Base-by-base conservation (phyloP, 2,797 vertebrate species). In the Falco cherrug region DNA sequence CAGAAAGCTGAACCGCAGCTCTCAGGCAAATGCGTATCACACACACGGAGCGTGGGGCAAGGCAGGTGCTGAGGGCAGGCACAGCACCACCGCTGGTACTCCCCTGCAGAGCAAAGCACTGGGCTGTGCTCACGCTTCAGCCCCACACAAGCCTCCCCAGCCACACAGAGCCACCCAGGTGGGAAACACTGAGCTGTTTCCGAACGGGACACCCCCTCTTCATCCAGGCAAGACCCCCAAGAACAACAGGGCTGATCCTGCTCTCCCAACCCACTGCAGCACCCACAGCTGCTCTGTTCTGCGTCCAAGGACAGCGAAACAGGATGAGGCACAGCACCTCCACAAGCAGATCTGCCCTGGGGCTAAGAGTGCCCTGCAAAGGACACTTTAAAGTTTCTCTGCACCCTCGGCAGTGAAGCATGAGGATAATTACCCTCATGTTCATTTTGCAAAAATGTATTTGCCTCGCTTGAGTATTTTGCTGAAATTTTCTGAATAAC, bases 181-280 rank as follows among this genome's bases (percentile, higher is more conserved):
- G 41, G 54, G 67, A 69, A 43, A 73, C 35, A 22, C 11, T 8
- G 24, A 84, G 13, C 41, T 16, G 71, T 69, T 78, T 47, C 74
- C 21, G 14, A 50, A 12, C 2, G 1, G 11, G 33, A 51, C n/a
- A 37, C 16, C 35, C 16, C 0, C 31, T 35, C 57, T 7, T 25
- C 13, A 8, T 5, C 47, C 2, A 3, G 59, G 14, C 14, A 75
- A 69, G 53, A 39, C 4, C 6, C 29, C 16, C 20, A 50, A 0
- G 33, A 83, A 54, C 5, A 18, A 47, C 2, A 68, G 25, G 15
- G 41, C 59, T 63, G 56, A 28, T 10, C 17, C 53, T 48, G n/a
- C 5, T 17, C 54, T 65, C 67, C 25, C 2, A 8, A 37, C 16
- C 33, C 24, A 4, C 26, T 50, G 26, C 0, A 0, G n/a, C 45